A percentile compares a stretch with the other conserved stretches of the same genome.
Evolutionary conservation across 2,113 vertebrate genomes (phyloP).

Genomic region (Oncorhynchus gorbuscha): DNA sequence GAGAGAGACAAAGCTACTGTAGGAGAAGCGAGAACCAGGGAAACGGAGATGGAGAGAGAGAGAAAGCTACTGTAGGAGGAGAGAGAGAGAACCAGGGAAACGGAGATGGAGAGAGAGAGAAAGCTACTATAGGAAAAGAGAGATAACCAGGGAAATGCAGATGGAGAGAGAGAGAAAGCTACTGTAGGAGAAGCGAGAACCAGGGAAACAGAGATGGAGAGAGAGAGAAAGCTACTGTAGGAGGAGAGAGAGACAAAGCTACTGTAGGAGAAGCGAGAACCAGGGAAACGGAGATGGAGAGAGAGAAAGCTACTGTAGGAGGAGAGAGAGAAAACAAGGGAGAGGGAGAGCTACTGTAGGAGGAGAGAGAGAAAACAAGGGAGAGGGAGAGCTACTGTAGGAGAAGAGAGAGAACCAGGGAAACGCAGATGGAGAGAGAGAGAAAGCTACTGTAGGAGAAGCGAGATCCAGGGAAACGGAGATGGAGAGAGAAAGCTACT

Average conservation of each 20-base stretch:
- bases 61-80: not conserved
- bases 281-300: too few species aligned
- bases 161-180: not conserved
- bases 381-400: not conserved
- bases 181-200: not conserved
- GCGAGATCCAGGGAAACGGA: not conserved
- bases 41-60: not conserved
- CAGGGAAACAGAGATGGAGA: slow-evolving; percentile 9
- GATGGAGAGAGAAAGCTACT: not conserved
- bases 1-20: too few species aligned
- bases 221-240: not conserved
- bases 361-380: not conserved
- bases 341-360: not conserved
- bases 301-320: too few species aligned
- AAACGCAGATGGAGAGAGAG: not conserved
- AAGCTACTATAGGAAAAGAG: too few species aligned
- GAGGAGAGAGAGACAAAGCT: not conserved
- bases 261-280: too few species aligned
- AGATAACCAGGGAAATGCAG: not conserved
- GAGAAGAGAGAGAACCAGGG: slow-evolving; percentile 15
- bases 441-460: too few species aligned
- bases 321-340: not conserved
- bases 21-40: slow-evolving; percentile 1
- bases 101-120: too few species aligned
- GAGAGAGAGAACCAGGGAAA: not conserved